phyloP scores from a whole-genome alignment of 2,797 vertebrate genomes.

The Cyprinella venusta region DNA sequence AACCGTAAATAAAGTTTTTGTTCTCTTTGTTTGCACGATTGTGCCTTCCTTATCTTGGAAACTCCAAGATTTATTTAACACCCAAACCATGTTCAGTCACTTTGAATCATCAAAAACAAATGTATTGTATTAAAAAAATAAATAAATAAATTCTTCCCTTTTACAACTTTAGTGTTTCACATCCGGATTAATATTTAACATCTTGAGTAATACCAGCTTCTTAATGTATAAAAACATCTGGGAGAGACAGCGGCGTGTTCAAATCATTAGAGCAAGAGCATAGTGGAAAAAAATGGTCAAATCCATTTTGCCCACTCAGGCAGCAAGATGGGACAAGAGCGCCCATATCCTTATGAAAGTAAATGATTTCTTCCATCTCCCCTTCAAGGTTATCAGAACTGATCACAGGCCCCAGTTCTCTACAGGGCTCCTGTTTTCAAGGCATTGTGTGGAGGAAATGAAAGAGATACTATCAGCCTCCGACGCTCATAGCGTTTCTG shows the following conservation, averaged over 20 bases:
- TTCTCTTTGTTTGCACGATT: slow-evolving; percentile 8
- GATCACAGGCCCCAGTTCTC: slow-evolving; percentile 54
- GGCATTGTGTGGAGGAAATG: slow-evolving; percentile 61
- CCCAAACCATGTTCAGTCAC: background rate
- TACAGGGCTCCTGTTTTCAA: slow-evolving; percentile 58
- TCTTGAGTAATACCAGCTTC: slow-evolving; percentile 28
- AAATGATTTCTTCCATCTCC: slow-evolving; percentile 62
- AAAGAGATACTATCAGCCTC: slow-evolving; percentile 63
- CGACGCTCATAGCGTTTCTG: slow-evolving; percentile 58
- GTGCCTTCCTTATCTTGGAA: background rate
- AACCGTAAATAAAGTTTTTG: background rate
- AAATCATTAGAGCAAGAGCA: slow-evolving; percentile 34
- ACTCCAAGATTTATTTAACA: background rate
- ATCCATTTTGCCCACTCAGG: slow-evolving; percentile 49
- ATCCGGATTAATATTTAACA: slow-evolving; percentile 42
- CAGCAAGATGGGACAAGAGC: slow-evolving; percentile 41
- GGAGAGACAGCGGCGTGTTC: background rate
- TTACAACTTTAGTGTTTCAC: background rate
- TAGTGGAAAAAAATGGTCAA: slow-evolving; percentile 43
- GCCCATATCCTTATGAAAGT: slow-evolving; percentile 61
- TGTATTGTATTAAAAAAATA: background rate
- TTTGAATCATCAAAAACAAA: background rate
- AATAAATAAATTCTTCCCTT: background rate
- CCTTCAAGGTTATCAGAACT: slow-evolving; percentile 69
- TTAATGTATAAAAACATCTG: slow-evolving; percentile 22